Percentiles rank a stretch among this genome's conserved stretches.
These are phyloP conservation scores for Apamea monoglypha DNA, from an alignment of 2,888 invertebrate species.

Conservation along the genomic window DNA sequence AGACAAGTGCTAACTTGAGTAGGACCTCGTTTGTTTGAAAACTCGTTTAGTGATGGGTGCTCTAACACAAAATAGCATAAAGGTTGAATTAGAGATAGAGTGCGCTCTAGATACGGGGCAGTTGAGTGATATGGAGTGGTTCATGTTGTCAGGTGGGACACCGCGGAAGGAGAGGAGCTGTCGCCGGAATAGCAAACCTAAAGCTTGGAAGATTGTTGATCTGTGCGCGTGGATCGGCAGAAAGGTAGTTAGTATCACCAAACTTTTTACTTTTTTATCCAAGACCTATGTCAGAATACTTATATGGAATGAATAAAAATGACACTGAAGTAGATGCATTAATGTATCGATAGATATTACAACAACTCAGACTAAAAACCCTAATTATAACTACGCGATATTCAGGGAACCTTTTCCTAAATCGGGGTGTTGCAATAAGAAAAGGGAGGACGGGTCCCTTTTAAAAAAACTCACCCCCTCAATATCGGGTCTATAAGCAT, in stretches of 20 bases:
- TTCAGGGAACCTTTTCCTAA: neutral
- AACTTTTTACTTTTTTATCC: conserved; percentile 17
- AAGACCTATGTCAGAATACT: neutral
- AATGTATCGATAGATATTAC: neutral
- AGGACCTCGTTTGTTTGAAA: conserved; percentile 19
- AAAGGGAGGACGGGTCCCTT: neutral
- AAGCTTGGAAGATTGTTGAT: conserved; percentile 82
- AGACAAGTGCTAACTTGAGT: conserved; percentile 41
- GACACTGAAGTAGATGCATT: neutral
- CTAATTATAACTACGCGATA: neutral
- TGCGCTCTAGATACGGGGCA: conserved; percentile 77
- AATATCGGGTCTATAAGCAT: neutral
- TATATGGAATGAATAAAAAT: neutral
- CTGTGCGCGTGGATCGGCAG: conserved; percentile 86
- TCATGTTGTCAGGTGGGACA: conserved; percentile 84
- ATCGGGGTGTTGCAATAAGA: neutral
- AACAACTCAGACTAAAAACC: neutral
- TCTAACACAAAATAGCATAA: conserved; percentile 71
- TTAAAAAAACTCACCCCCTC: neutral
- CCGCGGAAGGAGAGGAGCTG: conserved; percentile 79
- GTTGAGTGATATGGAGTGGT: conserved; percentile 83
- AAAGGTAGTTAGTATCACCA: conserved; percentile 77
- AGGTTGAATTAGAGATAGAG: conserved; percentile 82
- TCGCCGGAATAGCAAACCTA: conserved; percentile 77
- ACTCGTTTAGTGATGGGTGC: conserved; percentile 64